Conservation (phyloP, 2,888 invertebrate genomes). For the Myathropa florea region DNA sequence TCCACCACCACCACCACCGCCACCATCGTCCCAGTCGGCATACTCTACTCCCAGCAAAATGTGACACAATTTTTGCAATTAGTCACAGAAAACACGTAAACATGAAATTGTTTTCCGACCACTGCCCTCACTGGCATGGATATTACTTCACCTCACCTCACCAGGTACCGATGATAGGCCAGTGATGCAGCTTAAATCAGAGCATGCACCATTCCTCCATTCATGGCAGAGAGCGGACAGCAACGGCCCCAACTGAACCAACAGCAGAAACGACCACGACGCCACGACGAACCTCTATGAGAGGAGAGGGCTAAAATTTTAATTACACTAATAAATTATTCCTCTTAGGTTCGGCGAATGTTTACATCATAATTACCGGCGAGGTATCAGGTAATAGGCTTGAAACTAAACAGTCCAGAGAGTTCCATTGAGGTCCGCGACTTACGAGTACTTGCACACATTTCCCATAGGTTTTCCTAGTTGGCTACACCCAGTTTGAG, state of each 20-base stretch:
- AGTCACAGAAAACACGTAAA: conserved; percentile 78
- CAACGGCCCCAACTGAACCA: neutral
- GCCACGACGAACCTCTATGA: conserved; percentile 31
- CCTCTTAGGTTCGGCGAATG: conserved; percentile 68
- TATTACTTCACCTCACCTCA: neutral
- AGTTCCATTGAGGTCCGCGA: conserved; percentile 38
- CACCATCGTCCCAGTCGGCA: neutral
- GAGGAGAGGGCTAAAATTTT: conserved; percentile 70
- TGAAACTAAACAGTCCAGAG: conserved; percentile 54
- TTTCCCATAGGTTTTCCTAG: conserved; percentile 45
- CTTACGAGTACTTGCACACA: conserved; percentile 24
- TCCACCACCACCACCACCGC: neutral
- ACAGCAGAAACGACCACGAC: neutral
- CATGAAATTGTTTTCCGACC: conserved; percentile 71
- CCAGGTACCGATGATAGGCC: conserved; percentile 40
- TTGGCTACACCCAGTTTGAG: conserved; percentile 43
- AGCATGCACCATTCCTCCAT: conserved; percentile 58
- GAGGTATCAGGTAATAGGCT: conserved; percentile 66
- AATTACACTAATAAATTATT: conserved; percentile 73
- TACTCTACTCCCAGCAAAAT: conserved; percentile 55
- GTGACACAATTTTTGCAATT: conserved; percentile 79
- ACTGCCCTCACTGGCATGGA: neutral
- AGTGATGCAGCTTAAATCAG: conserved; percentile 32
- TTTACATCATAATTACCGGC: conserved; percentile 73
- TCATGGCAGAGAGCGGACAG: conserved; percentile 26